A percentile compares a stretch with the other conserved stretches of the same genome.
phyloP scores from a whole-genome alignment of 2,113 vertebrate genomes.

The Halichoerus grypus region DNA sequence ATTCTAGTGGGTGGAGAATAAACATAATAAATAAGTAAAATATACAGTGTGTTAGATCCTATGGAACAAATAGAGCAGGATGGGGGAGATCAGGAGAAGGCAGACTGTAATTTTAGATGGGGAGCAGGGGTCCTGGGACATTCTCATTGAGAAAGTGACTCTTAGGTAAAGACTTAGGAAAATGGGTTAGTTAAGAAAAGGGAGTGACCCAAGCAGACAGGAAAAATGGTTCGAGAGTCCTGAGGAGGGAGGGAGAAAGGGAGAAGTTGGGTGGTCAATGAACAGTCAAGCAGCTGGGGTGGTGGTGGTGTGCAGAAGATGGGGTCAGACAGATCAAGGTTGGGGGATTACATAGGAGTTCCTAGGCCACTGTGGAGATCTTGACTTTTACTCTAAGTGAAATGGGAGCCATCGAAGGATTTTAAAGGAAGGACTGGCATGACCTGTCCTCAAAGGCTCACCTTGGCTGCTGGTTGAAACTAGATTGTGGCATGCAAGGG shows the following conservation, averaged over 20 bases:
- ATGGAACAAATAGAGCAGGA: not conserved
- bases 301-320: too few relatives aligned
- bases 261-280: too few relatives aligned
- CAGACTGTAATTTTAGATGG: not conserved
- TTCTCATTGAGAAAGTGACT: not conserved
- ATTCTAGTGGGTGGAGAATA: not conserved
- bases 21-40: not conserved
- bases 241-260: not conserved
- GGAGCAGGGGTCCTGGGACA: not conserved
- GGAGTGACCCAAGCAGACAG: not conserved
- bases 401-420: not conserved
- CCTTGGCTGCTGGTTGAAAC: not conserved
- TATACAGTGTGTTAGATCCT: not conserved
- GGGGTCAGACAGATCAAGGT: not conserved
- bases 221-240: not conserved
- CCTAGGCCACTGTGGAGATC: too few relatives aligned
- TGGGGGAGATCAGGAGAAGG: not conserved
- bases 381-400: not conserved
- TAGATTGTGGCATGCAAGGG: not conserved
- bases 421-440: not conserved
- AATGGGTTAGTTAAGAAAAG: not conserved
- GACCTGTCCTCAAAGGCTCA: not conserved
- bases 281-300: fast-evolving
- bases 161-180: not conserved
- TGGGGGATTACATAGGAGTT: not conserved